A percentile compares a stretch with the other conserved stretches of the same genome.
phyloP scores from a whole-genome alignment of 2,888 invertebrate species.

The Melieria crassipennis region DNA sequence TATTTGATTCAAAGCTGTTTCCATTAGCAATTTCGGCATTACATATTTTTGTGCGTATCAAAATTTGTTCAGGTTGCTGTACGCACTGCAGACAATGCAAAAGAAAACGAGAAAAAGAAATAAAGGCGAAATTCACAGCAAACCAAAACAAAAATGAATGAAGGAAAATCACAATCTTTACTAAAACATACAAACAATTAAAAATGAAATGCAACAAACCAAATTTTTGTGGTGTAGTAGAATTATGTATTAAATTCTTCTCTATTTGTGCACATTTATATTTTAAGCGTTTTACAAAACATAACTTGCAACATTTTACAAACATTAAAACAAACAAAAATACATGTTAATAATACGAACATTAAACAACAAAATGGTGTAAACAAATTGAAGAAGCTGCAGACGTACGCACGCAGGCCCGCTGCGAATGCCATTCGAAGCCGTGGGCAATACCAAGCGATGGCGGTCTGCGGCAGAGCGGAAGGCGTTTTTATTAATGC shows the following conservation, averaged over 20 bases:
- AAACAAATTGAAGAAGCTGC: conserved; percentile 2
- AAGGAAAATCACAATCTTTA: background rate
- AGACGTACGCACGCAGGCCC: background rate
- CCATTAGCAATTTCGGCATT: conserved; percentile 19
- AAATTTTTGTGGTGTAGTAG: conserved; percentile 20
- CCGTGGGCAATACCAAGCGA: background rate
- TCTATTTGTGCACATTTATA: conserved; percentile 28
- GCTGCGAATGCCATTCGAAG: background rate
- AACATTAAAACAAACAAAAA: conserved; percentile 1
- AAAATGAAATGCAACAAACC: conserved; percentile 4
- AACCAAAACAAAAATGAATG: background rate
- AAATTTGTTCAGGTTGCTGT: too few species aligned
- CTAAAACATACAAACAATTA: background rate
- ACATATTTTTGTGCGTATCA: too few species aligned
- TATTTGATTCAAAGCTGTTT: conserved; percentile 23
- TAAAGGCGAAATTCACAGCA: conserved; percentile 1
- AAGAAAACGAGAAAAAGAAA: background rate
- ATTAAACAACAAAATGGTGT: background rate
- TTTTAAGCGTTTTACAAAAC: conserved; percentile 19
- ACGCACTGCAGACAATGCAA: background rate
- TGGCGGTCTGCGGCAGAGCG: background rate
- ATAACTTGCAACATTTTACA: conserved; percentile 4
- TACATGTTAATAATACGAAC: background rate
- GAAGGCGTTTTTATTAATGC: too few species aligned
- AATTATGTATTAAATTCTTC: conserved; percentile 23